Evolutionary conservation across 2,888 invertebrate species (phyloP).

Genomic region (Lycia hirtaria): DNA sequence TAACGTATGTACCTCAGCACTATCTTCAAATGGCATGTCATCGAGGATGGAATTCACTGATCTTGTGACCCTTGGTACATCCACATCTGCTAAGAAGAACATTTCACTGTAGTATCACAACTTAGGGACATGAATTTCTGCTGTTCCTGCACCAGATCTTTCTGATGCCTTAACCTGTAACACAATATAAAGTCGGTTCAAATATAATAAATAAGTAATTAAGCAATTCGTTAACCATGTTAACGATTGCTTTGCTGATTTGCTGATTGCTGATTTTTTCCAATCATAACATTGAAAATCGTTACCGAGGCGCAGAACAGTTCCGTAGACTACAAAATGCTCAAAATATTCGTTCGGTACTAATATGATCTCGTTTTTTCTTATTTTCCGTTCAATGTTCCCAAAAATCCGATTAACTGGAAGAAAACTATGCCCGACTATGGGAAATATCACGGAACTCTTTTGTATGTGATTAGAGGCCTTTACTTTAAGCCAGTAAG

Average conservation of each 20-base stretch:
- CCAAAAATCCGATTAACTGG: not conserved
- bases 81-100: slow-evolving; percentile 22
- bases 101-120: slow-evolving; percentile 29
- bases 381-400: not conserved
- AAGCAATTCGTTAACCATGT: too few relatives aligned
- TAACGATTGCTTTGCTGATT: too few relatives aligned
- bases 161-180: slow-evolving; percentile 16
- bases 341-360: too few relatives aligned
- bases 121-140: slow-evolving; percentile 28
- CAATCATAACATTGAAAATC: too few relatives aligned
- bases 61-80: slow-evolving; percentile 20
- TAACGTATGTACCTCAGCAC: slow-evolving; percentile 16
- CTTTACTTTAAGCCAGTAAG: not conserved
- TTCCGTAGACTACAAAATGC: too few relatives aligned
- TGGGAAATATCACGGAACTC: not conserved
- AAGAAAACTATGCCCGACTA: not conserved
- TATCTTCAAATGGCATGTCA: slow-evolving; percentile 24
- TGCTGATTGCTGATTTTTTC: too few relatives aligned
- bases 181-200: slow-evolving; percentile 18
- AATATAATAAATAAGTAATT: slow-evolving; percentile 20
- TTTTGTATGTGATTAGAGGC: not conserved
- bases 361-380: not conserved
- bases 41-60: slow-evolving; percentile 21
- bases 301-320: too few relatives aligned
- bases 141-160: slow-evolving; percentile 16